Base-by-base conservation (phyloP, 1,140 invertebrate species). In the Diachasma alloeum region DNA sequence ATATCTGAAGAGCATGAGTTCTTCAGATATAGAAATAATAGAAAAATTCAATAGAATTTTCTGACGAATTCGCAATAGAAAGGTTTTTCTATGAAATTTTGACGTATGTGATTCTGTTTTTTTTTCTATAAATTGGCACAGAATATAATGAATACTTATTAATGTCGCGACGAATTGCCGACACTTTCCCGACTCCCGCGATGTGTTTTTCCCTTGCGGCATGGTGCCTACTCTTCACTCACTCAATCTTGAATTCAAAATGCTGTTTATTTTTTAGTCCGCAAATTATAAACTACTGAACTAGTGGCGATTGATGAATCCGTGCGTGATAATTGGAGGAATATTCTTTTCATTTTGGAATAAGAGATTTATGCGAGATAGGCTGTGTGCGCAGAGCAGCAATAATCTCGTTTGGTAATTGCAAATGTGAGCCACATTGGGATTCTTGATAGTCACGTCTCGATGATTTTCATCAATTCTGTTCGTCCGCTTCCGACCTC, bases 151-250 rank as follows among this genome's bases (percentile, higher is more conserved):
- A 81, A 80, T 53, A 88, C 87, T 79, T 37, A 83, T 74, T 4
- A 81, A 0, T 1, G 84, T 44, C 11, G 83, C 80, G 0, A 86
- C 4, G 70, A 84, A 77, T 39, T 88, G 87, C 9, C 81, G 82
- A 19, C 74, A 68, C 73, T 82, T 87, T 56, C 86, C 86, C 11
- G 85, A 79, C 26, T 83, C 81, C n/a, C 1, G 39, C 31, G 31
- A 31, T 31, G 31, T 31, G 9, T 11, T 42, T 42, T 53, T 53
- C 48, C 10, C 48, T 53, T 19, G 9, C n/a, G 17, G 2, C 31
- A 53, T 53, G 15, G n/a, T 19, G 48, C 17, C 48, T 53, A 53
- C 48, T 53, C 39, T 42, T 42, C 48, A 19, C 48, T 42, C 48
- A 53, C n/a, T 53, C 48, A 53, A 19, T 53, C 17, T 15, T 19